These are phyloP conservation scores for Hirtodrosophila cameraria DNA, from an alignment of 2,888 invertebrate species.

Conservation along the genomic window DNA sequence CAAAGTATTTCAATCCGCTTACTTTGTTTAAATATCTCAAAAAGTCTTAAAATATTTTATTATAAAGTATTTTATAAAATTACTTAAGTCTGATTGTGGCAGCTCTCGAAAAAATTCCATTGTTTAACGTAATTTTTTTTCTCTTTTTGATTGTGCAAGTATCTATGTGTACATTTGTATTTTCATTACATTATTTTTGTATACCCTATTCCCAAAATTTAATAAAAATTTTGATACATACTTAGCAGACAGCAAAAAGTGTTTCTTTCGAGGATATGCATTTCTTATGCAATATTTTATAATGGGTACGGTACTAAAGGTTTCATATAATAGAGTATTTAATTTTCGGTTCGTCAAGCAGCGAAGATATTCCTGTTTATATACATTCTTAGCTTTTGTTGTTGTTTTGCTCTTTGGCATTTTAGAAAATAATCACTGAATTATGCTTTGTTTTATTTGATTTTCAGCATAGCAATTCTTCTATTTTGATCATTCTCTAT, in stretches of 20 bases:
- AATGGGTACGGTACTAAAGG: too few relatives aligned
- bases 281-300: too few relatives aligned
- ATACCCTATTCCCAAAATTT: too few relatives aligned
- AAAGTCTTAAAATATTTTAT: background rate
- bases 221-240: too few relatives aligned
- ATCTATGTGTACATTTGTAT: too few relatives aligned
- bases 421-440: conserved; percentile 17
- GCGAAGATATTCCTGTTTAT: background rate
- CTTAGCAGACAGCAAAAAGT: too few relatives aligned
- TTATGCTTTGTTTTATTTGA: background rate
- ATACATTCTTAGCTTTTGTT: background rate
- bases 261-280: too few relatives aligned
- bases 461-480: background rate
- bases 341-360: background rate
- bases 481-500: background rate
- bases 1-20: too few relatives aligned
- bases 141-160: too few relatives aligned
- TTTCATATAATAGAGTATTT: background rate
- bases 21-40: too few relatives aligned
- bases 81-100: background rate
- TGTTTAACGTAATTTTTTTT: too few relatives aligned
- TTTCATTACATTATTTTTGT: too few relatives aligned
- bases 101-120: background rate
- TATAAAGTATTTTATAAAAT: background rate
- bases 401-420: conserved; percentile 5